These are phyloP conservation scores for Ophion ellenae DNA, from an alignment of 2,888 invertebrate species.

Conservation along the genomic window DNA sequence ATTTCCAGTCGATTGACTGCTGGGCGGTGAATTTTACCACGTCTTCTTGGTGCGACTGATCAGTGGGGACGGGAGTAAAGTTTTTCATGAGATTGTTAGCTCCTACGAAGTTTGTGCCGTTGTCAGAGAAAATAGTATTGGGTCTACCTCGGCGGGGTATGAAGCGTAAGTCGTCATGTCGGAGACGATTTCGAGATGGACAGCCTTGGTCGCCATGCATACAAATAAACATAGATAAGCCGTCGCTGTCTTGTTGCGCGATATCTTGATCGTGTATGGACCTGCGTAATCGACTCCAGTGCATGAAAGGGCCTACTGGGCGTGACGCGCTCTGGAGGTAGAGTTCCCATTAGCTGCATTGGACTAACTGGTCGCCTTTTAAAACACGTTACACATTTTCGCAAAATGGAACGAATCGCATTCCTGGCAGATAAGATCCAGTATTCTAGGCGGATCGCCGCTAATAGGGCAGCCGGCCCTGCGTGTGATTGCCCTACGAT, in stretches of 20 bases:
- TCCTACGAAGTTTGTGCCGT: conserved; percentile 46
- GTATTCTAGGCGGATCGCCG: too few relatives aligned
- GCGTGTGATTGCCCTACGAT: too few relatives aligned
- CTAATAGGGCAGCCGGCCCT: too few relatives aligned
- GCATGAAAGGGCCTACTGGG: conserved; percentile 42
- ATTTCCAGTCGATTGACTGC: not conserved
- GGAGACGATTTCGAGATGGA: conserved; percentile 50
- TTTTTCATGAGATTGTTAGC: conserved; percentile 53
- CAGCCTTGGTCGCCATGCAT: conserved; percentile 58
- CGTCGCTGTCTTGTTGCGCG: conserved; percentile 39
- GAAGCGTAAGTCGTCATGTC: not conserved
- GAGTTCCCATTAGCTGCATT: conserved; percentile 40
- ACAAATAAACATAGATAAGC: conserved; percentile 55
- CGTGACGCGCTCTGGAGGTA: conserved; percentile 30
- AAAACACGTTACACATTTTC: too few relatives aligned
- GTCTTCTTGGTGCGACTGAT: not conserved
- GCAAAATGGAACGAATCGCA: too few relatives aligned
- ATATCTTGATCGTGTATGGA: conserved; percentile 18
- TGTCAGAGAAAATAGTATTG: too few relatives aligned
- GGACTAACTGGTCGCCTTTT: too few relatives aligned
- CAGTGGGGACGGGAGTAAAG: not conserved
- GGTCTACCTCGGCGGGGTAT: conserved; percentile 20
- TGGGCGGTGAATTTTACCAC: conserved; percentile 36
- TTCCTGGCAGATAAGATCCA: too few relatives aligned
- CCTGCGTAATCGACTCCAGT: conserved; percentile 5